Conservation (phyloP, 2,888 invertebrate species). For the Tuberolachnus salignus region DNA sequence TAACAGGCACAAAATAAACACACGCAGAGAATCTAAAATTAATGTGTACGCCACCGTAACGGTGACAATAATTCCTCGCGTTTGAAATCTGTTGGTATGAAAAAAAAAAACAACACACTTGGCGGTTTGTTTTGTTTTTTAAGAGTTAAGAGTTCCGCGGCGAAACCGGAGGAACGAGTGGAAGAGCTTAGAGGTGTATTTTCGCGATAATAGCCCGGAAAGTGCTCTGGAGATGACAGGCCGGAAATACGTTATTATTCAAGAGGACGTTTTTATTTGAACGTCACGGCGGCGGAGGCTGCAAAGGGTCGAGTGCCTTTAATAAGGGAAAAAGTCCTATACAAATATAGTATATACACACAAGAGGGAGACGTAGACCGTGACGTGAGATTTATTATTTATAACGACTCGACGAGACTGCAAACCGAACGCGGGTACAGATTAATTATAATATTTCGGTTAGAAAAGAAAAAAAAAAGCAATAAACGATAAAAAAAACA, state of each 20-base stretch:
- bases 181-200: constrained; percentile 21
- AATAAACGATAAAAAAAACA: no score
- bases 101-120: constrained; percentile 33
- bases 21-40: no score
- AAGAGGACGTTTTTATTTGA: constrained; percentile 48
- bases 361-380: background rate
- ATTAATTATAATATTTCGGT: no score
- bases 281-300: background rate
- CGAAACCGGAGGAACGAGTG: no score
- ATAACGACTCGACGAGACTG: background rate
- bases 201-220: constrained; percentile 45
- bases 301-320: constrained; percentile 14
- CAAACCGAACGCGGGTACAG: no score
- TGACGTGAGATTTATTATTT: constrained; percentile 36
- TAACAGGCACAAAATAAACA: no score
- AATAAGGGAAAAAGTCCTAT: constrained; percentile 37
- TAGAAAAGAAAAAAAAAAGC: no score
- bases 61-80: constrained; percentile 1
- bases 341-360: no score
- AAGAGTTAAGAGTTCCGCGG: constrained; percentile 14
- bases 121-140: constrained; percentile 44
- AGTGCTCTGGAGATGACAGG: constrained; percentile 53
- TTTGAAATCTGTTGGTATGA: constrained; percentile 13
- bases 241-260: constrained; percentile 39
- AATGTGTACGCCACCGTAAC: background rate